Evolutionary conservation across 2,797 vertebrate genomes (phyloP).

Genomic region (Borostomias antarcticus): DNA sequence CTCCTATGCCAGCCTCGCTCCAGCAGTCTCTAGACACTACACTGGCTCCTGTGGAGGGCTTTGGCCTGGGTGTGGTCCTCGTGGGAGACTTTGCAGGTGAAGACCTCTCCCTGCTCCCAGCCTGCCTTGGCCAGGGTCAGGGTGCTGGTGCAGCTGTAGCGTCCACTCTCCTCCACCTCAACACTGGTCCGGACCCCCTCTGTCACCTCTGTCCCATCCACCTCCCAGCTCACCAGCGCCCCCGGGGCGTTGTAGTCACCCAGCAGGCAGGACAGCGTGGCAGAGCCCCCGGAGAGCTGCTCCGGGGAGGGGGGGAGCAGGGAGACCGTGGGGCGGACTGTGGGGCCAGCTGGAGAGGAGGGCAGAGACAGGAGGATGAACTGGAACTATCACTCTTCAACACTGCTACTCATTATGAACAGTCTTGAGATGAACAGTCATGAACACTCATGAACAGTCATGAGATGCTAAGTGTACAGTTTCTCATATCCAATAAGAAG

Average conservation of each 20-base stretch:
- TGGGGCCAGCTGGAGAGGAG: too few species aligned
- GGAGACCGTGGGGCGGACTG: conserved; percentile 41
- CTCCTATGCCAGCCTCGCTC: neutral
- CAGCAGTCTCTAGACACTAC: neutral
- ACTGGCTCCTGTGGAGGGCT: neutral
- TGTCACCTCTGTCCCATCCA: conserved; percentile 39
- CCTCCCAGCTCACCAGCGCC: conserved; percentile 49
- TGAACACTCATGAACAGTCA: too few species aligned
- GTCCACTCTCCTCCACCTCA: neutral
- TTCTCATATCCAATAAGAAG: too few species aligned
- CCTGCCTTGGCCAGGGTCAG: neutral
- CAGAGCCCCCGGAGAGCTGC: conserved; percentile 37
- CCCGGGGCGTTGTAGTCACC: conserved; percentile 52
- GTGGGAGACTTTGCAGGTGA: neutral
- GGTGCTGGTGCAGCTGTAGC: neutral
- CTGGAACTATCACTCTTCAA: too few species aligned
- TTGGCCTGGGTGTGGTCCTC: neutral
- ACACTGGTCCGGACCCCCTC: neutral
- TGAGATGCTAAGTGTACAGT: too few species aligned
- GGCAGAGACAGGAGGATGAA: too few species aligned
- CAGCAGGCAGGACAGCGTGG: conserved; percentile 54
- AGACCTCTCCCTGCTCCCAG: conserved; percentile 1
- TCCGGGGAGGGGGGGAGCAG: conserved; percentile 49
- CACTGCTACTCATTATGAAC: too few species aligned
- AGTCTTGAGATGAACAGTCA: too few species aligned